Percentiles rank a stretch among this genome's conserved stretches.
phyloP scores from a whole-genome alignment of 2,113 vertebrate species.

The Rhineura floridana region DNA sequence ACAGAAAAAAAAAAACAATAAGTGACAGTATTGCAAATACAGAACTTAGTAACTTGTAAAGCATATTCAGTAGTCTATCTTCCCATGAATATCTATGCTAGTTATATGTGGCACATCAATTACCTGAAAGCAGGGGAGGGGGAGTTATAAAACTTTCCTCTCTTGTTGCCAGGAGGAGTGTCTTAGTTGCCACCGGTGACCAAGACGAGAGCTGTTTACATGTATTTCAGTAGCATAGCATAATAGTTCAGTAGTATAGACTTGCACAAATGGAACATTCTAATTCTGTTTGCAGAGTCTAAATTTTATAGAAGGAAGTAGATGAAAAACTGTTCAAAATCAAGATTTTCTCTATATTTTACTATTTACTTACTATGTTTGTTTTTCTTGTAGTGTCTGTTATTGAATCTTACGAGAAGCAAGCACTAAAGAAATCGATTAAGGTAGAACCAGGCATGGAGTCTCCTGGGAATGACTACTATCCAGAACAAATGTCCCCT shows the following conservation, averaged over 20 bases:
- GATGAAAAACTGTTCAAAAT: background rate
- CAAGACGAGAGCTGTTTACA: background rate
- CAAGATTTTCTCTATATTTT: accelerated
- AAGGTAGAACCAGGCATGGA: slow-evolving; percentile 87
- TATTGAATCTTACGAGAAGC: slow-evolving; percentile 81
- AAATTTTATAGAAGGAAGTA: background rate
- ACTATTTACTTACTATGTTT: slow-evolving; percentile 6
- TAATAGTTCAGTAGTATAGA: background rate
- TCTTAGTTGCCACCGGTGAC: background rate
- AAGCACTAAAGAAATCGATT: slow-evolving; percentile 85
- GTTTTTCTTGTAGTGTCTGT: slow-evolving; percentile 72
- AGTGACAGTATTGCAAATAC: background rate
- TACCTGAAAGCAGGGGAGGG: too few relatives aligned
- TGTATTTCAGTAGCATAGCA: background rate
- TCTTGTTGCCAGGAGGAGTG: too few relatives aligned
- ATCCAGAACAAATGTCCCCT: slow-evolving; percentile 87
- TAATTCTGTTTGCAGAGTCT: background rate
- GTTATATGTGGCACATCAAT: background rate
- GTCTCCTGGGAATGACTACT: slow-evolving; percentile 77
- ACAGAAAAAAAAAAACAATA: background rate
- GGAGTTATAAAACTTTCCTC: too few relatives aligned
- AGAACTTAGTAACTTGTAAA: background rate
- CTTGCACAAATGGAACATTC: background rate
- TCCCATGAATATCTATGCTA: background rate
- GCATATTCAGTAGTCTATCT: background rate